Evolutionary conservation across 2,113 vertebrate genomes (phyloP).

Genomic region (Oncorhynchus gorbuscha): DNA sequence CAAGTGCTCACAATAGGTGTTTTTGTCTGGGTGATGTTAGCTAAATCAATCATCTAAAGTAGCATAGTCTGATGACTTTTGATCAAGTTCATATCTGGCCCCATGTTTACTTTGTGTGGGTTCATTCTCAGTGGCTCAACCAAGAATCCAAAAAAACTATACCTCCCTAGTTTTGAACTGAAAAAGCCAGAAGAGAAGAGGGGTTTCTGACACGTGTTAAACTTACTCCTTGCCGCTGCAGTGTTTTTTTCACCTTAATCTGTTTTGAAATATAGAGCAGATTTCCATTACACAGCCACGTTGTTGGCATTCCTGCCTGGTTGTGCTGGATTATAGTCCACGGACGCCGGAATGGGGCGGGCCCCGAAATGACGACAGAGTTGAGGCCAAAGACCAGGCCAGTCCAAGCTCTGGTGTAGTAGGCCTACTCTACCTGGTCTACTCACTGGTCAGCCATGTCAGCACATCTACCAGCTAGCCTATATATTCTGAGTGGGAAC

Average conservation of each 20-base stretch:
- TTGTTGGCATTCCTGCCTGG: constrained; percentile 69
- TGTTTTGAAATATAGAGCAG: constrained; percentile 64
- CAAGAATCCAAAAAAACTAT: not conserved
- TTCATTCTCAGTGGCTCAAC: not conserved
- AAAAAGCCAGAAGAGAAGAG: not conserved
- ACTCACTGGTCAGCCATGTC: not conserved
- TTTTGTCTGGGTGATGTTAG: constrained; percentile 1
- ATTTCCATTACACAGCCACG: constrained; percentile 69
- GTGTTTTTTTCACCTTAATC: constrained; percentile 46
- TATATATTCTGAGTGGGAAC: too few species aligned
- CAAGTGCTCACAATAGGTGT: not conserved
- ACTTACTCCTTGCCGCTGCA: not conserved
- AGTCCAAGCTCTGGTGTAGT: too few species aligned
- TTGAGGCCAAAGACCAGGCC: constrained; percentile 7
- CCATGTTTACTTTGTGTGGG: not conserved
- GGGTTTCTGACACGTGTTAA: constrained; percentile 23
- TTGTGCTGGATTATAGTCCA: constrained; percentile 60
- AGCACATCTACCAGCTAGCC: too few species aligned
- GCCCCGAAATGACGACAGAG: constrained; percentile 19
- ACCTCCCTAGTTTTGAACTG: not conserved
- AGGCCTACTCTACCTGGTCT: not conserved
- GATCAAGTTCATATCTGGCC: not conserved
- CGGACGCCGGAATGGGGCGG: constrained; percentile 49
- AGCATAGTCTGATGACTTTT: not conserved
- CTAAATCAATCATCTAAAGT: not conserved